These are phyloP conservation scores for Ischnus inquisitorius DNA, from an alignment of 2,888 invertebrate genomes.

Conservation along the genomic window DNA sequence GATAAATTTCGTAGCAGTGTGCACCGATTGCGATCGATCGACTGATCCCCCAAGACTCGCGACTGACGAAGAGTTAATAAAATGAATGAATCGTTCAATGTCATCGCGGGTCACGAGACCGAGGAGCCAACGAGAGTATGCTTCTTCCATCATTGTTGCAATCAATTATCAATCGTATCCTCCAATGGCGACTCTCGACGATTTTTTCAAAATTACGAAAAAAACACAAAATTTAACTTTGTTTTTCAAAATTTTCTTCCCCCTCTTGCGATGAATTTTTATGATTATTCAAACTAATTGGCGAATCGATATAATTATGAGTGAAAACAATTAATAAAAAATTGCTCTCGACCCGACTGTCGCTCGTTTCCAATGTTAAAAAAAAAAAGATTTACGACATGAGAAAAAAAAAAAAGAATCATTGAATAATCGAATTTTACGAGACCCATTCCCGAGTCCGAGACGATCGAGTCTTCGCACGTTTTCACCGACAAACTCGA, in stretches of 20 bases:
- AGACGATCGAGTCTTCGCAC: constrained; percentile 57
- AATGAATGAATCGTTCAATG: constrained; percentile 37
- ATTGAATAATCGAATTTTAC: constrained; percentile 29
- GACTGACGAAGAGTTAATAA: constrained; percentile 51
- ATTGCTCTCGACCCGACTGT: constrained; percentile 69
- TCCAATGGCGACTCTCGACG: constrained; percentile 54
- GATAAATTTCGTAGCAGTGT: constrained; percentile 66
- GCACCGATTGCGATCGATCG: constrained; percentile 75
- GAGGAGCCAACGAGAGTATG: constrained; percentile 66
- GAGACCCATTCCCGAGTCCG: constrained; percentile 64
- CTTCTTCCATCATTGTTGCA: constrained; percentile 1
- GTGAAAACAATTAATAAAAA: constrained; percentile 60
- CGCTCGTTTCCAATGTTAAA: constrained; percentile 59
- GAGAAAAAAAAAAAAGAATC: constrained; percentile 13
- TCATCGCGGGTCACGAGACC: constrained; percentile 69
- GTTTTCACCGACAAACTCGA: constrained; percentile 63
- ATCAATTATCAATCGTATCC: background rate
- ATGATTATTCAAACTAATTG: constrained; percentile 3
- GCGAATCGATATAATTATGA: background rate
- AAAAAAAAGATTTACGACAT: constrained; percentile 26
- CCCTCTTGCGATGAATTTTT: background rate
- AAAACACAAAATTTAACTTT: constrained; percentile 1
- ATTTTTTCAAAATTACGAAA: constrained; percentile 59
- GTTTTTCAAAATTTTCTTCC: constrained; percentile 18
- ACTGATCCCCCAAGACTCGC: constrained; percentile 69